A percentile compares a stretch with the other conserved stretches of the same genome.
Evolutionary conservation across 2,113 vertebrate genomes (phyloP).

Genomic region (Sander lucioperca): DNA sequence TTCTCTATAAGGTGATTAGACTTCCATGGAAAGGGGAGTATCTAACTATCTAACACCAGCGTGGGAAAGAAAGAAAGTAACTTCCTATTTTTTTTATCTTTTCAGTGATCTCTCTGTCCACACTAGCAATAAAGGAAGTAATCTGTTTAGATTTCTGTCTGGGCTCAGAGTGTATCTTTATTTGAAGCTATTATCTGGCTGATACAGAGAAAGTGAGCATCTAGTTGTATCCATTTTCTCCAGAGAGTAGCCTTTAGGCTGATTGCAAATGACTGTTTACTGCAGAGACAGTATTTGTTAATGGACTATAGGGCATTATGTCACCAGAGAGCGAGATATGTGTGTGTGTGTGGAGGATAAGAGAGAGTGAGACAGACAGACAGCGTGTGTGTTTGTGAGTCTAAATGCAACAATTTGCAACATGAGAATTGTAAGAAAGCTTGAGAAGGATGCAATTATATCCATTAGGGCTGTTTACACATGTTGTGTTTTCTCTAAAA

Average conservation of each 20-base stretch:
- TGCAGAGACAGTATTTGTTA: constrained; percentile 50
- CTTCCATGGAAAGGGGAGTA: too few relatives aligned
- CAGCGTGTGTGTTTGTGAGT: background rate
- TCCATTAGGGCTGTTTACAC: constrained; percentile 44
- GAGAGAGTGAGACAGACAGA: constrained; percentile 7
- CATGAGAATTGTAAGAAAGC: constrained; percentile 22
- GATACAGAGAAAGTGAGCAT: constrained; percentile 25
- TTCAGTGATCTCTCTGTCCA: background rate
- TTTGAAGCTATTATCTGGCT: constrained; percentile 45
- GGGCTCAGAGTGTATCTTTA: background rate
- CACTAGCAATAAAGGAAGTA: constrained; percentile 20
- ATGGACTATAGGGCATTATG: constrained; percentile 61
- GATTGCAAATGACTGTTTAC: constrained; percentile 59
- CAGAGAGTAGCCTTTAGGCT: constrained; percentile 43
- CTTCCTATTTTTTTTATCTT: background rate
- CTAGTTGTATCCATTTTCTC: constrained; percentile 33
- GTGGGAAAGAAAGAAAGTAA: background rate
- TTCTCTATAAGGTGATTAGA: too few relatives aligned
- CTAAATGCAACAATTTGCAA: constrained; percentile 26
- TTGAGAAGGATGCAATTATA: constrained; percentile 42
- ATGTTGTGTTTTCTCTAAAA: constrained; percentile 32
- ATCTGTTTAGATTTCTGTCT: constrained; percentile 29
- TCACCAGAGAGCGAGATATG: constrained; percentile 40
- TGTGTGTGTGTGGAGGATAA: constrained; percentile 3
- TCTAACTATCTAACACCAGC: too few relatives aligned